These are phyloP conservation scores for Alca torda DNA, from an alignment of 2,797 vertebrate species.

Conservation along the genomic window DNA sequence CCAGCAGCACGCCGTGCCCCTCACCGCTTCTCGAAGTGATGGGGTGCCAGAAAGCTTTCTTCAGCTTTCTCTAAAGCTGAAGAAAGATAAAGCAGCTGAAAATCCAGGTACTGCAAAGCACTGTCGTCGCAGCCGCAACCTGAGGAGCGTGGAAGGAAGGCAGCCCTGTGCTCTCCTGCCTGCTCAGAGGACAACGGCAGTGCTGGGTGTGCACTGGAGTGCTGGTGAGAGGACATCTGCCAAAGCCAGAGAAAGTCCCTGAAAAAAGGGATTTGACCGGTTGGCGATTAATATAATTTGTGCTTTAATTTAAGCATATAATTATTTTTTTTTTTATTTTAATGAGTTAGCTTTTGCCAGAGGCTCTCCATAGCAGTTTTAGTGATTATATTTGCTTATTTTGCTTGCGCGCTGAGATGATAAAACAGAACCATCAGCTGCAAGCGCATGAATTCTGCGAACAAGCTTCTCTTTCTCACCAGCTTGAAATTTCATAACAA, in stretches of 20 bases:
- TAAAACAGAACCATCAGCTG: background rate
- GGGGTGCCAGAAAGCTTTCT: too few species aligned
- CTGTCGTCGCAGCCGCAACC: rapidly evolving
- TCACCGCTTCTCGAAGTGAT: rapidly evolving
- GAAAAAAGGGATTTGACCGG: background rate
- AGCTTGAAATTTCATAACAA: background rate
- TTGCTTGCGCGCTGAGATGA: background rate
- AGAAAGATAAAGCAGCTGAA: background rate
- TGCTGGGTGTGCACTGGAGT: background rate
- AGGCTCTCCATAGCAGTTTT: background rate
- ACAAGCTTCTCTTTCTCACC: background rate
- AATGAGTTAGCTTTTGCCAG: background rate
- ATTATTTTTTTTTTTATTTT: rapidly evolving
- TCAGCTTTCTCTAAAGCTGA: background rate
- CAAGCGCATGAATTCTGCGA: background rate
- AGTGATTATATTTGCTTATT: background rate
- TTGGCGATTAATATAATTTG: background rate
- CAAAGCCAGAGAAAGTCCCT: background rate
- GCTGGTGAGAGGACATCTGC: background rate
- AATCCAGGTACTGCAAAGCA: background rate
- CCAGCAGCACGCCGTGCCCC: background rate
- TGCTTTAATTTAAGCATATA: background rate
- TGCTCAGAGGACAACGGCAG: background rate
- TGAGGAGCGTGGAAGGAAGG: rapidly evolving
- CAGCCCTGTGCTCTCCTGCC: background rate